phyloP scores from a whole-genome alignment of 2,888 invertebrate species.

The Tipula lateralis region DNA sequence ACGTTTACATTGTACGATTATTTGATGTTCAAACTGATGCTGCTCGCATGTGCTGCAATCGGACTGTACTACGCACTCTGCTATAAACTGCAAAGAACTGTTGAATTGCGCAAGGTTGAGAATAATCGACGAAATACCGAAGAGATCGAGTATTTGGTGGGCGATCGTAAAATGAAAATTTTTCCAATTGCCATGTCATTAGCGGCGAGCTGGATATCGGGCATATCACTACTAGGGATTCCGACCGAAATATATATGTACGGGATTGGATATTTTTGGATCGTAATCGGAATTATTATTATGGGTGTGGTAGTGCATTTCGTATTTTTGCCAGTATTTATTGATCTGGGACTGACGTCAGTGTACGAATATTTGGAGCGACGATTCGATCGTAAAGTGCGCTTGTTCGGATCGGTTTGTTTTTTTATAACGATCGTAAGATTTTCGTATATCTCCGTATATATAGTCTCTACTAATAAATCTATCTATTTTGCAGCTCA shows the following conservation, averaged over 20 bases:
- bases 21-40: slow-evolving; percentile 15
- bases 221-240: not conserved
- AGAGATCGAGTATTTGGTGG: not conserved
- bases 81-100: not conserved
- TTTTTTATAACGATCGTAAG: slow-evolving; percentile 20
- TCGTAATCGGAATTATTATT: not conserved
- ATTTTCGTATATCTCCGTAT: not conserved
- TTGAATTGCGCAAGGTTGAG: not conserved
- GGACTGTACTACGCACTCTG: not conserved
- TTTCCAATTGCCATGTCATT: not conserved
- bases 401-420: not conserved
- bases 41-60: not conserved
- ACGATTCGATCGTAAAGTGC: not conserved
- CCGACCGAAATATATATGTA: slow-evolving; percentile 25
- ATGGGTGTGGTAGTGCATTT: slow-evolving; percentile 26
- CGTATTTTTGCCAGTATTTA: not conserved
- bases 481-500: not conserved
- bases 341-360: not conserved
- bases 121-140: not conserved
- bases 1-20: not conserved
- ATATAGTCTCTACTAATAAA: not conserved
- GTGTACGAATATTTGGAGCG: not conserved
- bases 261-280: not conserved
- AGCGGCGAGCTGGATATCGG: slow-evolving; percentile 12
- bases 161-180: slow-evolving; percentile 11